A percentile compares a stretch with the other conserved stretches of the same genome.
Conservation (phyloP, 2,113 vertebrate species). For the Clupea harengus region DNA sequence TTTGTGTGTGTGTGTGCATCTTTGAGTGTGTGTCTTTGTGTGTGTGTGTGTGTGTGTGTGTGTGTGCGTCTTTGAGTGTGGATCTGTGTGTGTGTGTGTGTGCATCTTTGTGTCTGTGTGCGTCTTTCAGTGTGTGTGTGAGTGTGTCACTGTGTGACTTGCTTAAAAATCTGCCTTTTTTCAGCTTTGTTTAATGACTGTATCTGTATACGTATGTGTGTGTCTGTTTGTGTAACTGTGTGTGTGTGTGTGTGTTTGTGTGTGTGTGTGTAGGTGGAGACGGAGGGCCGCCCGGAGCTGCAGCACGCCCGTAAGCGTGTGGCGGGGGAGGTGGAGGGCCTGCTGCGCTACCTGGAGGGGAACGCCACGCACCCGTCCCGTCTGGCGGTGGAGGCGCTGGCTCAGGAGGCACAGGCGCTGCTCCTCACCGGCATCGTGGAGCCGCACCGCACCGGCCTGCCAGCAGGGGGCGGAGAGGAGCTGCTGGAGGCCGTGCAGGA, state of each 20-base stretch:
- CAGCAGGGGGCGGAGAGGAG: constrained; percentile 74
- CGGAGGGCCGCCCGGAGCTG: constrained; percentile 84
- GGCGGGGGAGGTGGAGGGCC: constrained; percentile 85
- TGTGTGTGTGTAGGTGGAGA: constrained; percentile 73
- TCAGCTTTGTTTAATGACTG: no score
- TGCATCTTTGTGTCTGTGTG: no score
- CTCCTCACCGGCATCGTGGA: constrained; percentile 80
- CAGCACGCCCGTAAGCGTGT: constrained; percentile 87
- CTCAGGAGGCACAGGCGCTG: constrained; percentile 79
- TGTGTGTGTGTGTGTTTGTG: neutral
- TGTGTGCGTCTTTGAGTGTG: no score
- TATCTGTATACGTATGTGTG: neutral
- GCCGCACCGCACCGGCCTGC: constrained; percentile 75
- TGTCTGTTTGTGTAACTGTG: neutral
- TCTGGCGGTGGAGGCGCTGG: constrained; percentile 83
- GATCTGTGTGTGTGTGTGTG: no score
- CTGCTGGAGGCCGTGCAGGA: constrained; percentile 90
- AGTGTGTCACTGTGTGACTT: no score
- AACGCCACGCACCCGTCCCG: constrained; percentile 87
- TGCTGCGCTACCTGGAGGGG: constrained; percentile 91
- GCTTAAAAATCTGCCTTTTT: no score
- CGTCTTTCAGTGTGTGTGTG: no score
- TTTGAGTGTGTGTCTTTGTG: no score
- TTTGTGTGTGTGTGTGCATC: no score
- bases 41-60: no score